A percentile compares a stretch with the other conserved stretches of the same genome.
Conservation (phyloP, 2,888 invertebrate genomes). For the Dryobota labecula region DNA sequence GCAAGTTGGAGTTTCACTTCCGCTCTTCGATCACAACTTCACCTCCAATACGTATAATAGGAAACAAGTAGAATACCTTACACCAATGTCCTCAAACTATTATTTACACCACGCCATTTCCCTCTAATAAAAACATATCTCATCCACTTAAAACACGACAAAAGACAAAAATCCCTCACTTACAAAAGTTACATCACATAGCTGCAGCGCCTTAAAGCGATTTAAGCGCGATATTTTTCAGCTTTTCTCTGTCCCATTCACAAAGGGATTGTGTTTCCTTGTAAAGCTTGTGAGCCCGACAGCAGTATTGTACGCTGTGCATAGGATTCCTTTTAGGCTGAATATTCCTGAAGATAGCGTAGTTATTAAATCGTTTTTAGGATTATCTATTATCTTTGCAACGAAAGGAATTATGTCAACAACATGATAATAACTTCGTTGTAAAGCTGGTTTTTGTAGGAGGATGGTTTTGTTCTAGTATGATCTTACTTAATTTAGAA, state of each 20-base stretch:
- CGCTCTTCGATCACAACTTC: too few relatives aligned
- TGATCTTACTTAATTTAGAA: neutral
- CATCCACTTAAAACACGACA: neutral
- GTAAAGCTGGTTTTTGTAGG: neutral
- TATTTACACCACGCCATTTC: neutral
- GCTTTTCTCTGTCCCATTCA: conserved; percentile 41
- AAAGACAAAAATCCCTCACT: conserved; percentile 38
- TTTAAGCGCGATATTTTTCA: conserved; percentile 56
- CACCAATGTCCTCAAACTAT: neutral
- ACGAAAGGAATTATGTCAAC: conserved; percentile 20
- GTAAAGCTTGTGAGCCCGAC: conserved; percentile 48
- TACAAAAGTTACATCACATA: conserved; percentile 48
- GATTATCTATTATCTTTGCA: conserved; percentile 28
- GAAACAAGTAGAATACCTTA: too few relatives aligned
- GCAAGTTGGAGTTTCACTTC: too few relatives aligned
- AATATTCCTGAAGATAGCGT: conserved; percentile 24
- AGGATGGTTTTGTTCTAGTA: neutral
- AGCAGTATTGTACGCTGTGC: conserved; percentile 40
- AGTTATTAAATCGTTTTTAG: conserved; percentile 34
- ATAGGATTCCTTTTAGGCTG: conserved; percentile 41
- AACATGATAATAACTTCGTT: neutral
- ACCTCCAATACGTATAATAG: too few relatives aligned
- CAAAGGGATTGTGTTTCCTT: conserved; percentile 57
- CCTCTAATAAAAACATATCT: neutral
- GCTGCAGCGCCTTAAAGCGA: conserved; percentile 46